Base-by-base conservation (phyloP, 2,113 vertebrate genomes). In the Oxyura jamaicensis region DNA sequence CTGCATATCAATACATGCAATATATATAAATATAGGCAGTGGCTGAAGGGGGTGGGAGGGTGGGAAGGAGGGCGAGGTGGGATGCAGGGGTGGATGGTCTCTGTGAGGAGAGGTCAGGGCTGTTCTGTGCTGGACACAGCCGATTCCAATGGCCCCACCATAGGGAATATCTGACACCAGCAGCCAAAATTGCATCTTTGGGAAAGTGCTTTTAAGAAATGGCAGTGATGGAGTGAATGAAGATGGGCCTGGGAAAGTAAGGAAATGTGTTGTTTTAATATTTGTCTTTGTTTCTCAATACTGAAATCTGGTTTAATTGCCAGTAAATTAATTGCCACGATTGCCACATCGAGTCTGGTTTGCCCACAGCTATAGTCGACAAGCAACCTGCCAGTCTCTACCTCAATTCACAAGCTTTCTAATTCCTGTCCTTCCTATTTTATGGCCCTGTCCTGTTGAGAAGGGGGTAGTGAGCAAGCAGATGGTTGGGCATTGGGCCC, bases 171-270 rank as follows among this genome's bases (percentile, higher is more conserved):
- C 14, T 41, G 26, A 83, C 28, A 14, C 39, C 17, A 3, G 1
- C 3, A 35, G 68, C 21, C 1, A 2, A 9, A 2, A 1, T 4
- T 13, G 1, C 0, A 2, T 6, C 17, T 65, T 1, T 0, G 17
- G 31, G 18, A 2, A 58, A 62, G 19, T 0, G 3, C 36, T 2
- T 31, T 10, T 50, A 31, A 41, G 35, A 65, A 80, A 72, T 23
- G 58, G 23, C 8, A 56, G 35, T 4, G 7, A 52, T 52, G 50
- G 10, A 46, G 8, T 48, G 16, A 71, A 25, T 55, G 13, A 71
- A 25, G 6, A 23, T 42, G 31, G 6, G 18, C 28, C 39, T 60
- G 73, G 29, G 21, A 53, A 48, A 53, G 4, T 3, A 3, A 11
- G 19, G 14, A 83, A 79, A 62, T 3, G 6, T 56, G 6, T 35